Percentiles rank a stretch among this genome's conserved stretches.
These are phyloP conservation scores for Drosophila meridionalis DNA, from an alignment of 2,888 invertebrate species.

Conservation along the genomic window DNA sequence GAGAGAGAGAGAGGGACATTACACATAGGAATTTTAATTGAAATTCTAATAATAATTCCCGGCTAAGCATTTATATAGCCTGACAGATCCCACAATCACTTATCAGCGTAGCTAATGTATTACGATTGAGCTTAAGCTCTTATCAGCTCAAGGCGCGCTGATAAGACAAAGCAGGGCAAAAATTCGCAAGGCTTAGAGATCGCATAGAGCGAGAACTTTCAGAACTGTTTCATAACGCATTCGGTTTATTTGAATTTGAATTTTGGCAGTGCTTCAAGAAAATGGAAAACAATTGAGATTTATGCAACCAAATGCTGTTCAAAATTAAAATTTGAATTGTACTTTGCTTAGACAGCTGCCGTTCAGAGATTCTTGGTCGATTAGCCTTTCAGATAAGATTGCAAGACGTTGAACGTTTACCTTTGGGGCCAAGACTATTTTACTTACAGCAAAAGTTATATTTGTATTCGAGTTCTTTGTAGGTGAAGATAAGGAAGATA, in stretches of 20 bases:
- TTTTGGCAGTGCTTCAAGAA: constrained; percentile 55
- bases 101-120: constrained; percentile 9
- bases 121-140: constrained; percentile 3
- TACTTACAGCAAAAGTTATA: neutral
- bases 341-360: constrained; percentile 34
- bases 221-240: constrained; percentile 58
- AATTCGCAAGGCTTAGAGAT: constrained; percentile 2
- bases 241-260: neutral
- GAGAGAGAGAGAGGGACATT: constrained; percentile 18
- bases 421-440: neutral
- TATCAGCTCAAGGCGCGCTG: constrained; percentile 31
- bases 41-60: constrained; percentile 19
- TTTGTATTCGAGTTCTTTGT: neutral
- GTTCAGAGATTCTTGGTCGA: constrained; percentile 15
- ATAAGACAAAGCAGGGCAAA: constrained; percentile 21
- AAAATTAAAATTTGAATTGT: constrained; percentile 24
- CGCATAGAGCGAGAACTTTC: constrained; percentile 12
- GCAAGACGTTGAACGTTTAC: neutral
- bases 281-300: neutral
- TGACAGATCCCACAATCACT: constrained; percentile 14
- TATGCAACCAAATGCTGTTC: neutral
- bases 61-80: neutral
- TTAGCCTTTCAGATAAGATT: constrained; percentile 35
- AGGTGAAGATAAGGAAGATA: neutral
- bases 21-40: constrained; percentile 5